Conservation (phyloP, 2,113 vertebrate genomes). For the Acanthochromis polyacanthus region DNA sequence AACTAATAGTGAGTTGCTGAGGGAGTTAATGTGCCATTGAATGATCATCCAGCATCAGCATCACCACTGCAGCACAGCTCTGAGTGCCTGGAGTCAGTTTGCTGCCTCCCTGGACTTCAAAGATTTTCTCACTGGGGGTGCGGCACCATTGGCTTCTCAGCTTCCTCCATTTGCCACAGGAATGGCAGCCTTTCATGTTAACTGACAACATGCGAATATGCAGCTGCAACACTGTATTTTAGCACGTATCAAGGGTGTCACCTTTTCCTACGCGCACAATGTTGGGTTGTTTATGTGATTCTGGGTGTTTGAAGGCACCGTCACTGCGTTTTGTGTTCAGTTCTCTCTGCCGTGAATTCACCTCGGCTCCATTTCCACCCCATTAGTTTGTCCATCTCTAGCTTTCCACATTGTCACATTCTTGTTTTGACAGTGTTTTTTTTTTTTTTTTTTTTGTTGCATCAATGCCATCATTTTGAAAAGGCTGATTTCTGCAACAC, state of each 20-base stretch:
- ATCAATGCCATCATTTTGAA: no score
- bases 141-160: constrained; percentile 18
- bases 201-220: neutral
- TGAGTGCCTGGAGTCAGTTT: constrained; percentile 14
- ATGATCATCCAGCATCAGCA: constrained; percentile 35
- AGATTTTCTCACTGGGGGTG: constrained; percentile 40
- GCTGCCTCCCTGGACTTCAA: constrained; percentile 65
- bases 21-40: constrained; percentile 29
- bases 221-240: neutral
- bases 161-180: constrained; percentile 20
- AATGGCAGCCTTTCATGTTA: constrained; percentile 11
- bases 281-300: neutral
- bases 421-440: no score
- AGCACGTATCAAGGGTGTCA: neutral
- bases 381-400: no score
- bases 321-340: no score
- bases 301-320: no score
- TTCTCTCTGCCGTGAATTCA: no score
- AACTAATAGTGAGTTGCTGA: neutral
- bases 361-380: no score
- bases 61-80: constrained; percentile 21
- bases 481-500: no score
- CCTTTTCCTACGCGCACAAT: neutral
- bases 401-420: no score
- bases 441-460: no score